A percentile compares a stretch with the other conserved stretches of the same genome.
Conservation (phyloP, 2,113 vertebrate species). For the Amblyopsis rosae region DNA sequence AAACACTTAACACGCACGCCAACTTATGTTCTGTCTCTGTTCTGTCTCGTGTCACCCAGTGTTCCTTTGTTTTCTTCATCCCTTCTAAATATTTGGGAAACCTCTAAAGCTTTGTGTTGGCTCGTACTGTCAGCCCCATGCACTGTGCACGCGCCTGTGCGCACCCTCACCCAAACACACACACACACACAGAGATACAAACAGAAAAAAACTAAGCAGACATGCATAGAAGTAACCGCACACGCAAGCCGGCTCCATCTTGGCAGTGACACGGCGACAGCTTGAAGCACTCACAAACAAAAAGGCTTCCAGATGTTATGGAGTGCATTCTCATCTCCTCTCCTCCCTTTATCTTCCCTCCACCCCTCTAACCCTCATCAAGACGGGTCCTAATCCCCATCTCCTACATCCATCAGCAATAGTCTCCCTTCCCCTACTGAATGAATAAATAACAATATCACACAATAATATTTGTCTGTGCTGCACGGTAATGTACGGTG, state of each 20-base stretch:
- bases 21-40: constrained; percentile 26
- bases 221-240: constrained; percentile 20
- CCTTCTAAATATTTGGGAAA: constrained; percentile 73
- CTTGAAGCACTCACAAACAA: constrained; percentile 43
- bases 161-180: neutral
- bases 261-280: constrained; percentile 39
- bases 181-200: neutral
- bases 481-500: too few species aligned
- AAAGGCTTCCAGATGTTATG: constrained; percentile 64
- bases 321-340: constrained; percentile 27
- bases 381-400: constrained; percentile 12
- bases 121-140: constrained; percentile 47
- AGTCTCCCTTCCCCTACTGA: neutral
- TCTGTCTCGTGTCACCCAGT: constrained; percentile 7
- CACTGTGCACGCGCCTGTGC: neutral
- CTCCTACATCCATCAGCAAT: constrained; percentile 15
- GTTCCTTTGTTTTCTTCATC: constrained; percentile 53
- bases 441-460: too few species aligned
- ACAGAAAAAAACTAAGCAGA: constrained; percentile 2
- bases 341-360: constrained; percentile 25
- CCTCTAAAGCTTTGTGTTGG: constrained; percentile 53
- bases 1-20: constrained; percentile 62
- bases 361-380: constrained; percentile 35
- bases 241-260: constrained; percentile 14
- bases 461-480: too few species aligned